These are phyloP conservation scores for Notiomystis cincta DNA, from an alignment of 2,113 vertebrate genomes.

Conservation along the genomic window DNA sequence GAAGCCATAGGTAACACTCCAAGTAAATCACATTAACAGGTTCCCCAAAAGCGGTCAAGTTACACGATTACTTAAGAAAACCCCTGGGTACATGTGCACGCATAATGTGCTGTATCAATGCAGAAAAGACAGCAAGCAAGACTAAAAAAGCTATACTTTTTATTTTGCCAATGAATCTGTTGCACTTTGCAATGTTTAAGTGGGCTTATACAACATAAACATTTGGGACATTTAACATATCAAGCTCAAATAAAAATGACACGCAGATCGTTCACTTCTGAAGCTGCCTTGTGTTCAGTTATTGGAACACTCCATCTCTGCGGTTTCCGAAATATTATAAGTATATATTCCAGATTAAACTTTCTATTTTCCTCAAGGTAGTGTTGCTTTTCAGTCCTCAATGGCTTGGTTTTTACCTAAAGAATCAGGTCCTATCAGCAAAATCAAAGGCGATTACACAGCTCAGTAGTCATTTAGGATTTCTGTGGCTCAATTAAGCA, in stretches of 20 bases:
- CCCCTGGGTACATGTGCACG: background rate
- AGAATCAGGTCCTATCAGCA: constrained; percentile 86
- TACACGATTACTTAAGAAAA: constrained; percentile 57
- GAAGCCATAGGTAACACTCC: constrained; percentile 23
- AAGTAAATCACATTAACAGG: constrained; percentile 67
- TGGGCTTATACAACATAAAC: constrained; percentile 70
- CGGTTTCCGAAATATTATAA: constrained; percentile 84
- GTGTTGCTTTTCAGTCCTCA: constrained; percentile 79
- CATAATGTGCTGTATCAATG: constrained; percentile 2
- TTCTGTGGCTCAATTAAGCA: constrained; percentile 90
- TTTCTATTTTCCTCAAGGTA: constrained; percentile 73
- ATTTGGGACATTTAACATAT: constrained; percentile 80
- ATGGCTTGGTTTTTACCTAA: constrained; percentile 76
- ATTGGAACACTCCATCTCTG: constrained; percentile 82
- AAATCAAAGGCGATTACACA: constrained; percentile 86
- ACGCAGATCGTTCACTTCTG: constrained; percentile 78
- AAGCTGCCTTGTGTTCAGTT: constrained; percentile 84
- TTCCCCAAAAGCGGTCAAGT: constrained; percentile 64
- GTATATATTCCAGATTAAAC: constrained; percentile 82
- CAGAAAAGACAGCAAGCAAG: constrained; percentile 26
- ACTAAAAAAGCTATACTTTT: constrained; percentile 28
- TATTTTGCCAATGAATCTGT: constrained; percentile 66
- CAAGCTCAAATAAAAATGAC: constrained; percentile 76
- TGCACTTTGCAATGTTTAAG: constrained; percentile 73
- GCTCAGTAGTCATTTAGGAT: constrained; percentile 89